Percentiles rank a stretch among this genome's conserved stretches.
Evolutionary conservation across 2,113 vertebrate species (phyloP).

Genomic region (Mus musculus): DNA sequence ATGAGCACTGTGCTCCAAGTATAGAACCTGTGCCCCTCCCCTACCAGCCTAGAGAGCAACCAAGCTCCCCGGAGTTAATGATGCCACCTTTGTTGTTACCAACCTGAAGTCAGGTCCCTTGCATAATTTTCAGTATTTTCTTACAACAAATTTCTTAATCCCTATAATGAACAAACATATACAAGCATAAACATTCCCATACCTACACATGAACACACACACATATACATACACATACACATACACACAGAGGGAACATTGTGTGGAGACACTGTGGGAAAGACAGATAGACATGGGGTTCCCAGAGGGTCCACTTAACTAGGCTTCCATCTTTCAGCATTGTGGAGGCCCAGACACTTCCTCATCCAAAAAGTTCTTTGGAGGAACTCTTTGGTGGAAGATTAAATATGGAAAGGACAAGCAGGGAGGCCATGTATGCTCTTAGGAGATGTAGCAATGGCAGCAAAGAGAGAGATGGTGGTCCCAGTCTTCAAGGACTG

Average conservation of each 20-base stretch:
- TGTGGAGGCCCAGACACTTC: background rate
- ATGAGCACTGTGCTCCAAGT: background rate
- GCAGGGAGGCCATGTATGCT: background rate
- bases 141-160: background rate
- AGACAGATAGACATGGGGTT: too few species aligned
- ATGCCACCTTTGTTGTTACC: background rate
- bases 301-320: background rate
- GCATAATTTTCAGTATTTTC: background rate
- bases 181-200: background rate
- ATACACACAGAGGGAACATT: background rate
- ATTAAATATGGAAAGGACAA: background rate
- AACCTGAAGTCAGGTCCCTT: background rate
- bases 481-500: background rate
- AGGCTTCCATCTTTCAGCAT: background rate
- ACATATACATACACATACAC: background rate
- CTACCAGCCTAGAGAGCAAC: background rate
- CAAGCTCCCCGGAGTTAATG: background rate
- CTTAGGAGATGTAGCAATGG: background rate
- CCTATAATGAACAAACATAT: background rate
- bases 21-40: background rate
- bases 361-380: background rate
- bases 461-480: accelerated
- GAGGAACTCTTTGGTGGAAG: background rate
- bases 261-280: background rate
- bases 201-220: background rate